These are phyloP conservation scores for Pseudeuparius sepicola DNA, from an alignment of 2,888 invertebrate genomes.

Conservation along the genomic window DNA sequence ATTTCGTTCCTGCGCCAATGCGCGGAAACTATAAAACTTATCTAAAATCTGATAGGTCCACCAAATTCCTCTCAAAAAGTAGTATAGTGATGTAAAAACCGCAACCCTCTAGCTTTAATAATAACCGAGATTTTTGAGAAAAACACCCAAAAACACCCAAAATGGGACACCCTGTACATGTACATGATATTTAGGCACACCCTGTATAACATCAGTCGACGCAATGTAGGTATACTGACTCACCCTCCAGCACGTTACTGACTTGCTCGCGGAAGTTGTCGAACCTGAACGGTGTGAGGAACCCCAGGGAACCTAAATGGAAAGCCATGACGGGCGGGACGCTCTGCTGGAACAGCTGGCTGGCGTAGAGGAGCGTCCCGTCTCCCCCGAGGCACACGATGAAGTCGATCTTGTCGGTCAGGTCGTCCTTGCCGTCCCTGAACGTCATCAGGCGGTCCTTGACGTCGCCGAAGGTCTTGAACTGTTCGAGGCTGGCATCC, in stretches of 20 bases:
- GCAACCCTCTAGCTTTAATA: too few relatives aligned
- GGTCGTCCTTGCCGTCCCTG: slow-evolving; percentile 83
- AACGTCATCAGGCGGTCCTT: slow-evolving; percentile 80
- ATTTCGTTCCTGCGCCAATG: too few relatives aligned
- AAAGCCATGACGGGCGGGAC: slow-evolving; percentile 98
- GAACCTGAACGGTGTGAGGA: slow-evolving; percentile 92
- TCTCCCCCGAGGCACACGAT: slow-evolving; percentile 95
- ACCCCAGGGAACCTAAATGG: slow-evolving; percentile 91
- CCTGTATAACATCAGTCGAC: too few relatives aligned
- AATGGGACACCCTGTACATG: too few relatives aligned
- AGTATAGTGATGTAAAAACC: too few relatives aligned
- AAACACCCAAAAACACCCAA: too few relatives aligned
- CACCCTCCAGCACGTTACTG: slow-evolving; percentile 87
- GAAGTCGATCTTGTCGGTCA: slow-evolving; percentile 94
- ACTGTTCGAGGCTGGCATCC: slow-evolving; percentile 65
- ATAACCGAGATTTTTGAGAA: too few relatives aligned
- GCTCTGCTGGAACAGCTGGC: slow-evolving; percentile 89
- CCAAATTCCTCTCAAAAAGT: too few relatives aligned
- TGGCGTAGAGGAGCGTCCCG: slow-evolving; percentile 92
- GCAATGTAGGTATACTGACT: too few relatives aligned
- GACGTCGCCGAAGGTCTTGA: slow-evolving; percentile 63
- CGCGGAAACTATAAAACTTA: too few relatives aligned
- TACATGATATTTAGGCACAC: too few relatives aligned
- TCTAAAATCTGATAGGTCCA: too few relatives aligned
- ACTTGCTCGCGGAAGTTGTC: slow-evolving; percentile 91